Percentiles rank a stretch among this genome's conserved stretches.
These are phyloP conservation scores for Falcaria lacertinaria DNA, from an alignment of 2,888 invertebrate genomes.

Conservation along the genomic window DNA sequence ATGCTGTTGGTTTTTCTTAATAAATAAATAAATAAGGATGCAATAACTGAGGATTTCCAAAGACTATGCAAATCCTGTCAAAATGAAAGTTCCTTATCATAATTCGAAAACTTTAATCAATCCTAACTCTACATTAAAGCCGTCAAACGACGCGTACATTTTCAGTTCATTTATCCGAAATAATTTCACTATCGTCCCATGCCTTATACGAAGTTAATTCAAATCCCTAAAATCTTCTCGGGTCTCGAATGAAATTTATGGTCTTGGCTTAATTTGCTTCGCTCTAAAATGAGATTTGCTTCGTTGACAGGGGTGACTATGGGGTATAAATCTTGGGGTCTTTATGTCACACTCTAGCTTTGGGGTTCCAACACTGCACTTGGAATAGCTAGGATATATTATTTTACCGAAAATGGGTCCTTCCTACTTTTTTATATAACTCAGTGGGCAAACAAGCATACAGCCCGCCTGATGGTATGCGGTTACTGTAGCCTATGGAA, in stretches of 20 bases:
- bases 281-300: conserved; percentile 36
- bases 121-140: conserved; percentile 17
- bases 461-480: no score
- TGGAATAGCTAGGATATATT: background rate
- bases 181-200: conserved; percentile 30
- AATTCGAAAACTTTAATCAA: conserved; percentile 9
- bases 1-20: no score
- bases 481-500: no score
- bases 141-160: conserved; percentile 33
- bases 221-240: conserved; percentile 44
- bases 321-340: conserved; percentile 9
- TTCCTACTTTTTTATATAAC: no score
- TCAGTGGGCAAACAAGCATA: no score
- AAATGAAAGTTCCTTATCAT: background rate
- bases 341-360: background rate
- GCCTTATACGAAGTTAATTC: conserved; percentile 34
- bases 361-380: background rate
- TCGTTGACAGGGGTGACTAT: conserved; percentile 14
- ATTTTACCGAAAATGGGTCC: no score
- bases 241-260: conserved; percentile 50
- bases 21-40: no score
- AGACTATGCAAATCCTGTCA: background rate
- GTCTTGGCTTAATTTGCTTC: conserved; percentile 26
- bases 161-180: conserved; percentile 42
- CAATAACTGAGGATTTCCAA: no score